Conservation (phyloP, 2,888 invertebrate genomes). For the Sarcophaga caerulescens region DNA sequence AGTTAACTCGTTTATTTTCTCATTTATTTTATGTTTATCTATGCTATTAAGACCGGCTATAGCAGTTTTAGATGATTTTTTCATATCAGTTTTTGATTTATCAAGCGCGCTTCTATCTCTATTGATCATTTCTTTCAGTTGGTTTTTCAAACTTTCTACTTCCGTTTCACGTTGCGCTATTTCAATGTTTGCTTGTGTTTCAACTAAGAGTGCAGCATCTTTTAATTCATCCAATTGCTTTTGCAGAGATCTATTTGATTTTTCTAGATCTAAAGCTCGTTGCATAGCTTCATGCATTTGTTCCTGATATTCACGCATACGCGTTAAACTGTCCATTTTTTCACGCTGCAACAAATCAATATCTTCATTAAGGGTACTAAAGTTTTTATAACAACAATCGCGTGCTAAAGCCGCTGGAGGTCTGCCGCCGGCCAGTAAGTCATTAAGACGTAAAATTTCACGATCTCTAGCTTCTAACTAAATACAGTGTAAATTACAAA, state of each 20-base stretch:
- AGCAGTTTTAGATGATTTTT: constrained; percentile 18
- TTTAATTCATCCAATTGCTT: constrained; percentile 88
- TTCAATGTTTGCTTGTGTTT: constrained; percentile 88
- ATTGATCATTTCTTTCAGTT: constrained; percentile 71
- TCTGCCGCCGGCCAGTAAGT: constrained; percentile 87
- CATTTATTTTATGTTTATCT: constrained; percentile 83
- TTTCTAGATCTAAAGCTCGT: constrained; percentile 87
- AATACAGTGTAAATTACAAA: neutral
- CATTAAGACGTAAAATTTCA: constrained; percentile 87
- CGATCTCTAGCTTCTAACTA: constrained; percentile 82
- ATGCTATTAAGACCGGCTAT: constrained; percentile 75
- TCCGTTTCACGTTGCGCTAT: constrained; percentile 83
- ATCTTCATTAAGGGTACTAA: constrained; percentile 83
- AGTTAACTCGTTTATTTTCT: constrained; percentile 84
- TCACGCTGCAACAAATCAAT: constrained; percentile 84
- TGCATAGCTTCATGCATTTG: constrained; percentile 89
- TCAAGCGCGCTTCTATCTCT: constrained; percentile 49
- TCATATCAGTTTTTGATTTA: constrained; percentile 35
- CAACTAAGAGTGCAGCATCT: constrained; percentile 87
- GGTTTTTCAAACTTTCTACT: constrained; percentile 76
- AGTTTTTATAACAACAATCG: constrained; percentile 85
- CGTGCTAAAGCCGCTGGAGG: constrained; percentile 84
- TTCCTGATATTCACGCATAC: constrained; percentile 77
- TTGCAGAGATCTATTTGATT: constrained; percentile 87
- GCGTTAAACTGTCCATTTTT: constrained; percentile 81